A percentile compares a stretch with the other conserved stretches of the same genome.
Evolutionary conservation across 2,888 invertebrate species (phyloP).

Genomic region (Drosophila diplacantha): DNA sequence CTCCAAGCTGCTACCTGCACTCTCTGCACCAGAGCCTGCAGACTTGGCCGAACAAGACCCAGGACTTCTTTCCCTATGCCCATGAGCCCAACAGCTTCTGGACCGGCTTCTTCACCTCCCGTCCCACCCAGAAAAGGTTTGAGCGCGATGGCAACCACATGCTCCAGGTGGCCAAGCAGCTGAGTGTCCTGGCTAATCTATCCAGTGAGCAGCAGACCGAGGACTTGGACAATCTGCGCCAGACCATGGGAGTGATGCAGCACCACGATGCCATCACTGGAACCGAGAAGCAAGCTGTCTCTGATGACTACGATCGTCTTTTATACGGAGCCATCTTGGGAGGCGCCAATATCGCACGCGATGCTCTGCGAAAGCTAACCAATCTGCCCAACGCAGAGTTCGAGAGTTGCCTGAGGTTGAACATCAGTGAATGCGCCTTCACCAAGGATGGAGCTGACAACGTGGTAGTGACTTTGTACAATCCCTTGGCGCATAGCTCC

Average conservation of each 20-base stretch:
- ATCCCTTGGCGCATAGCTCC: constrained; percentile 84
- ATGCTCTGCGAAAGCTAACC: constrained; percentile 62
- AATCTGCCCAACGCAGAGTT: constrained; percentile 71
- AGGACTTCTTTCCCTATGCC: constrained; percentile 95
- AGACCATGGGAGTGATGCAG: constrained; percentile 83
- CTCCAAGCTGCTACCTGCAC: constrained; percentile 90
- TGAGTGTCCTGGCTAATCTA: constrained; percentile 82
- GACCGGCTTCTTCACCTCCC: constrained; percentile 94
- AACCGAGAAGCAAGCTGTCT: constrained; percentile 92
- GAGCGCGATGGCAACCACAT: constrained; percentile 87
- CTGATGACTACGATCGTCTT: constrained; percentile 90
- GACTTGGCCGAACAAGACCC: constrained; percentile 85
- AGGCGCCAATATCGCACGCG: constrained; percentile 76
- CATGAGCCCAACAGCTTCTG: constrained; percentile 91
- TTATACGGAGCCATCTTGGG: constrained; percentile 84
- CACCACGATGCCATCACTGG: constrained; percentile 94
- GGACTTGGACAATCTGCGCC: constrained; percentile 79
- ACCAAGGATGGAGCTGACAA: constrained; percentile 80
- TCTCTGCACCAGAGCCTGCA: constrained; percentile 80
- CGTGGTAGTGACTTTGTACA: constrained; percentile 85
- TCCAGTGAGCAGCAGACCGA: constrained; percentile 41
- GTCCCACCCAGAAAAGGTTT: constrained; percentile 88
- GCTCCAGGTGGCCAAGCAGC: constrained; percentile 86
- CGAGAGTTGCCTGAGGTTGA: constrained; percentile 62
- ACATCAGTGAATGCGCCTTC: constrained; percentile 82